Conservation (phyloP, 2,888 invertebrate species). For the Petrolisthes cinctipes region DNA sequence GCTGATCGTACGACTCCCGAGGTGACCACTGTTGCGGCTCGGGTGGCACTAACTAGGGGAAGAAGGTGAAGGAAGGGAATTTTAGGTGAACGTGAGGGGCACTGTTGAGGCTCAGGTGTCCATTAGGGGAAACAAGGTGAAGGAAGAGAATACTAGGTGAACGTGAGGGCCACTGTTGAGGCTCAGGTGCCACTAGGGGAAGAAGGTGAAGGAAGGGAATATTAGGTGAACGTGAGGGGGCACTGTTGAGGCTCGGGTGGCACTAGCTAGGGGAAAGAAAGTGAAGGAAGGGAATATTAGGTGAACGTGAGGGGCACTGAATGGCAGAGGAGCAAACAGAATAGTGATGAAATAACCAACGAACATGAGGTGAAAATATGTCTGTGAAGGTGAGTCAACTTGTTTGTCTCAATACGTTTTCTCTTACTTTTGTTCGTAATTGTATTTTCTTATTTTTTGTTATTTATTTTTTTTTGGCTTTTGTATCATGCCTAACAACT, state of each 20-base stretch:
- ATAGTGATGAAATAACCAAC: not conserved
- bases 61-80: not conserved
- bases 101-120: not conserved
- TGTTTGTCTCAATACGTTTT: not conserved
- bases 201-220: not conserved
- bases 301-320: not conserved
- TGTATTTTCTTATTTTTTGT: no score
- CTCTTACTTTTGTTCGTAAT: not conserved
- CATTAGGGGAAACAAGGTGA: not conserved
- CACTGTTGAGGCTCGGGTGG: not conserved
- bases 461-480: no score
- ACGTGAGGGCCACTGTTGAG: not conserved
- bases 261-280: not conserved
- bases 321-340: not conserved
- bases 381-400: not conserved
- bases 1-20: slow-evolving; percentile 4
- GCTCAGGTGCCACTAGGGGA: not conserved
- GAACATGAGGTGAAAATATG: not conserved
- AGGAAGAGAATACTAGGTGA: not conserved
- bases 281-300: not conserved
- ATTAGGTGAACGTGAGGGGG: not conserved
- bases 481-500: no score
- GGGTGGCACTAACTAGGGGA: not conserved
- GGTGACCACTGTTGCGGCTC: not conserved
- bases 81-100: not conserved